Conservation (phyloP, 30 jellyfish, hydroid and myxozoan genomes). For the Phacellophora camtschatica region DNA sequence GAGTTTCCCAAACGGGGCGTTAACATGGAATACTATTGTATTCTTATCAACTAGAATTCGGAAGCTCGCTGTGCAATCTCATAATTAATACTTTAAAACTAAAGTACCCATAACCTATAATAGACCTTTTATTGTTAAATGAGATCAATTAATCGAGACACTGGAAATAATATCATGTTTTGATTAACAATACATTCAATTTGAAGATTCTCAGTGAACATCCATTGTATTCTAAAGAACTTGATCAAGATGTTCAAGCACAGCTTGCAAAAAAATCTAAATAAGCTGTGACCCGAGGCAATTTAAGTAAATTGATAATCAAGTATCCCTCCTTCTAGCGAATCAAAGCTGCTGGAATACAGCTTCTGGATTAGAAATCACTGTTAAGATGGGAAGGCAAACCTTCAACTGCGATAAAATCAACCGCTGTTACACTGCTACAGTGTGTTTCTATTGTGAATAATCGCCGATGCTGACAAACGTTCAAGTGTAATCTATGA, state of each 20-base stretch:
- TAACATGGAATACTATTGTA: no score
- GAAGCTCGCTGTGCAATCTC: no score
- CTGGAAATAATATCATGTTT: background rate
- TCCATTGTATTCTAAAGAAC: background rate
- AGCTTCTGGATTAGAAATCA: background rate
- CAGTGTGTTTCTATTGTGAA: conserved; percentile 29
- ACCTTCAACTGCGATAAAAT: background rate
- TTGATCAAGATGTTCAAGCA: background rate
- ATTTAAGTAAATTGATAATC: background rate
- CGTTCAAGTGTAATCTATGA: conserved; percentile 38
- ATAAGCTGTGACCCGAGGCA: conserved; percentile 12
- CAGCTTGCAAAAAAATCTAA: background rate
- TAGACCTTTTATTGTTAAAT: no score
- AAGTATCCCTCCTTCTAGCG: conserved; percentile 27
- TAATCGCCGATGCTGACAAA: conserved; percentile 27
- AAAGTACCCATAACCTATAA: no score
- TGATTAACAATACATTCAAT: background rate
- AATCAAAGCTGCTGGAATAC: background rate
- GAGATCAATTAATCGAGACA: background rate
- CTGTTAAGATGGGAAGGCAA: background rate
- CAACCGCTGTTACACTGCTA: background rate
- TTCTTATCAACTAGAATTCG: no score
- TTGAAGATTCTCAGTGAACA: background rate
- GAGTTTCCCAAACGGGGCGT: no score
- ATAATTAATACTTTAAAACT: no score